phyloP scores from a whole-genome alignment of 2,797 vertebrate genomes.

The Cyprinodon diabolis region DNA sequence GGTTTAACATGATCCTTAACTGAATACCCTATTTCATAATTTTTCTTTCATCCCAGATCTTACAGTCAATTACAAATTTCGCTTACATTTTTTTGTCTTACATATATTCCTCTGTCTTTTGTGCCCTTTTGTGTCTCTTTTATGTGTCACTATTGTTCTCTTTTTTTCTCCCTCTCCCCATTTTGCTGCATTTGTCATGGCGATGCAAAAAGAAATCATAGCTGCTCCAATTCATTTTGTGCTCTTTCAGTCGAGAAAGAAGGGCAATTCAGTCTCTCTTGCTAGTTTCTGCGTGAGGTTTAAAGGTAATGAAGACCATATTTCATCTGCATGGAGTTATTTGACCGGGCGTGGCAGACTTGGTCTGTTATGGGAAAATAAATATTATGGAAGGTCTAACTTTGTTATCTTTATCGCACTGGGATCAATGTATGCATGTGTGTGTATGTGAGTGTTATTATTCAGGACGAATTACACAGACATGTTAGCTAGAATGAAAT shows the following conservation, averaged over 20 bases:
- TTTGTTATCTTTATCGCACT: conserved; percentile 74
- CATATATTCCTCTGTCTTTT: conserved; percentile 60
- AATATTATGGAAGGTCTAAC: conserved; percentile 76
- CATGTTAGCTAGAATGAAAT: conserved; percentile 38
- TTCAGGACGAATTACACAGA: conserved; percentile 66
- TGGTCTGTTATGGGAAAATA: conserved; percentile 75
- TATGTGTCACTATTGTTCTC: conserved; percentile 6
- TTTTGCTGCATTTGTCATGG: conserved; percentile 66
- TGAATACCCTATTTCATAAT: conserved; percentile 71
- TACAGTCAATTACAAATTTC: conserved; percentile 65
- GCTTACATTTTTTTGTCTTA: conserved; percentile 46
- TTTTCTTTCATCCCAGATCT: conserved; percentile 60
- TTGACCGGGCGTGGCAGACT: conserved; percentile 66
- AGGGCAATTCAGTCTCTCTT: conserved; percentile 71
- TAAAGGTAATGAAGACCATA: conserved; percentile 76
- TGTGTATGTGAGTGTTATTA: conserved; percentile 60
- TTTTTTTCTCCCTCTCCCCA: conserved; percentile 36
- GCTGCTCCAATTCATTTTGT: conserved; percentile 75
- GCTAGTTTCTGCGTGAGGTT: conserved; percentile 60
- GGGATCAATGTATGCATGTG: conserved; percentile 57
- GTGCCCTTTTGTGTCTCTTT: conserved; percentile 55
- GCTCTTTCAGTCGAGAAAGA: conserved; percentile 72
- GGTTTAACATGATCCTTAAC: conserved; percentile 71
- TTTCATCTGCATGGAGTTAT: conserved; percentile 76
- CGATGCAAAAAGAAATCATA: conserved; percentile 65